Evolutionary conservation across 2,113 vertebrate genomes (phyloP).

Genomic region (Notarius lentiginosus): DNA sequence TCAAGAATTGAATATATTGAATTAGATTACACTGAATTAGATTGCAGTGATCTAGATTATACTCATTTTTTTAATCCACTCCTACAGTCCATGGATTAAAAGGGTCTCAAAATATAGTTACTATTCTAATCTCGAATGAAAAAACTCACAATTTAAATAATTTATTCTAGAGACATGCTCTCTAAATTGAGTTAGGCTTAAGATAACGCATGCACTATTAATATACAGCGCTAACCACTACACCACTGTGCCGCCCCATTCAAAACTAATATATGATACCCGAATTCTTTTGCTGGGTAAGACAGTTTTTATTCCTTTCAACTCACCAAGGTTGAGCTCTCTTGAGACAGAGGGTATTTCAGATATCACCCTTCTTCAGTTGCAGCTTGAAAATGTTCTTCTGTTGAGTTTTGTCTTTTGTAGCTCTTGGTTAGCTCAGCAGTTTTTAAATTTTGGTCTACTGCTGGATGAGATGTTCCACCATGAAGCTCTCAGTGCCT

Average conservation of each 20-base stretch:
- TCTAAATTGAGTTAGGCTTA: not conserved
- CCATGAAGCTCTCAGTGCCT: not conserved
- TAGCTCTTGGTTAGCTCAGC: not conserved
- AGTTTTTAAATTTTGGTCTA: not conserved
- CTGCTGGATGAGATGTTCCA: not conserved
- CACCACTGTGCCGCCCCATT: not conserved
- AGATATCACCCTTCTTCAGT: too few species aligned
- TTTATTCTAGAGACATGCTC: not conserved
- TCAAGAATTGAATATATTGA: too few species aligned
- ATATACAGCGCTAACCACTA: too few species aligned
- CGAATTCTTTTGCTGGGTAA: not conserved
- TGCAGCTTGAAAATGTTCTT: too few species aligned
- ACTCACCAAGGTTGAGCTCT: not conserved
- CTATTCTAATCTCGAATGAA: not conserved
- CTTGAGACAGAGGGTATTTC: not conserved
- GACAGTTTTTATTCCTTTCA: not conserved
- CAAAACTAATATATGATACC: not conserved
- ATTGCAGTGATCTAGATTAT: too few species aligned
- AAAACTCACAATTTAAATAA: not conserved
- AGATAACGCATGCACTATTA: not conserved
- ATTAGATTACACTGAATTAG: too few species aligned
- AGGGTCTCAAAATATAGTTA: not conserved
- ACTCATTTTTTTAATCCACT: too few species aligned
- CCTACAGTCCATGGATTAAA: not conserved
- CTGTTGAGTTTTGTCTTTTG: not conserved